Evolutionary conservation across 2,888 invertebrate genomes (phyloP), one percentile per base, ranked within the genome.

Genomic region (Anthophora plumipes): DNA sequence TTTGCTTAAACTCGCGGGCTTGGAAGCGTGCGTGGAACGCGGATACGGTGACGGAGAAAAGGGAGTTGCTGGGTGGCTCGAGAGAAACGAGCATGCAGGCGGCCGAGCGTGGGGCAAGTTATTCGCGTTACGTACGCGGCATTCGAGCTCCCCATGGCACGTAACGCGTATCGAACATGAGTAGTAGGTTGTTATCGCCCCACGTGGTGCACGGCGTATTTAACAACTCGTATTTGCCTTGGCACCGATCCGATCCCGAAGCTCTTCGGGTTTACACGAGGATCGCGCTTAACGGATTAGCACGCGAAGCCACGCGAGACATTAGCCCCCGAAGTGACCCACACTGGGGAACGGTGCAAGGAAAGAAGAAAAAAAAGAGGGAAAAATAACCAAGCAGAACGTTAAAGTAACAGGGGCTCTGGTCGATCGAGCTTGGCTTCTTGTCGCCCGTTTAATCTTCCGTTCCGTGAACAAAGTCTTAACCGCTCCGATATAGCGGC

Each of bases 151-250:
- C 66, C 63, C 60, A 72, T 64, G 64, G 55, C 83, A 86, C 82
- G 82, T 83, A 88, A 85, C 87, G 83, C 85, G 84, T 88, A 89
- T 89, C 86, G 90, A 85, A 90, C 86, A 85, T 85, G 84, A 88
- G 82, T 85, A 84, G 83, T 84, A 85, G 87, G 79, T 85, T 88
- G 87, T 90, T 90, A 89, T 90, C 90, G 90, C 83, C 71, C 80
- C 81, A 83, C 80, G 85, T 75, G 78, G 77, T 60, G 81, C 78
- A 78, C 52, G 73, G 78, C 80, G 87, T 88, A 90, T 89, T 90
- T 88, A 90, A 89, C 89, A 82, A 86, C 86, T 89, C 84, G 87
- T 90, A 90, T 90, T 90, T 90, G 86, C 86, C 85, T 89, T 90
- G 85, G 82, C 86, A 90, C 87, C 83, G 89, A 87, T 89, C 87